A percentile compares a stretch with the other conserved stretches of the same genome.
These are phyloP conservation scores for Caenorhabditis tropicalis DNA, from an alignment of 1,140 invertebrate species.

Conservation along the genomic window DNA sequence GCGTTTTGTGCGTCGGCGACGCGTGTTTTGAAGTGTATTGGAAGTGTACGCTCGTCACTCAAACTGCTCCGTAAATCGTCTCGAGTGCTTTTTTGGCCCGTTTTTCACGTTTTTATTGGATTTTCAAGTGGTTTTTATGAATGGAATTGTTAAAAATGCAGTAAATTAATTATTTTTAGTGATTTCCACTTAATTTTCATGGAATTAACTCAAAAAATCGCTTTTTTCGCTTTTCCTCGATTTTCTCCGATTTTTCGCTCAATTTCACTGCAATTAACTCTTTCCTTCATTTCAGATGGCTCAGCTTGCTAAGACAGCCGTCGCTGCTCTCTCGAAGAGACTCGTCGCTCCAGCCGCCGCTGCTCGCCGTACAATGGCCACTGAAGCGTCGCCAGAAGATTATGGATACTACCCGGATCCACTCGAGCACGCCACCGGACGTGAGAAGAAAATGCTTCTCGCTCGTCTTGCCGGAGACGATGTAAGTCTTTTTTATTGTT, in stretches of 20 bases:
- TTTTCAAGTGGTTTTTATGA: neutral
- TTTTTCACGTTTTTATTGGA: neutral
- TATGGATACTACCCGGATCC: conserved; percentile 78
- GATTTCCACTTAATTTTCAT: no score
- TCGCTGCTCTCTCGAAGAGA: conserved; percentile 35
- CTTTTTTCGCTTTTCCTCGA: neutral
- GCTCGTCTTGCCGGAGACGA: conserved; percentile 85
- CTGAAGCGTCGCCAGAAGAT: conserved; percentile 70
- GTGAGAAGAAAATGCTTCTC: conserved; percentile 87
- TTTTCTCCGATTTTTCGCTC: neutral
- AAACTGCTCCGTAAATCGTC: conserved; percentile 35
- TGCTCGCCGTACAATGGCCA: conserved; percentile 60
- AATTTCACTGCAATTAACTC: no score
- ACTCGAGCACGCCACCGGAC: conserved; percentile 88
- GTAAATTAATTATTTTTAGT: no score
- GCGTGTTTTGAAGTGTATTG: neutral
- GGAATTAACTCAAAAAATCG: no score
- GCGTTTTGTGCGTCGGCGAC: conserved; percentile 2
- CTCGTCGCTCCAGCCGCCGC: conserved; percentile 37
- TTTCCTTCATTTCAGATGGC: conserved; percentile 54
- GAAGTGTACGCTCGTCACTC: neutral
- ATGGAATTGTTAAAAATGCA: neutral
- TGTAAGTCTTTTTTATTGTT: conserved; percentile 28
- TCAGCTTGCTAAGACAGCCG: conserved; percentile 51
- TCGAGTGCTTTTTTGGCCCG: neutral